These are phyloP conservation scores for Himalopsyche japonica DNA, from an alignment of 2,888 invertebrate genomes.

Conservation along the genomic window DNA sequence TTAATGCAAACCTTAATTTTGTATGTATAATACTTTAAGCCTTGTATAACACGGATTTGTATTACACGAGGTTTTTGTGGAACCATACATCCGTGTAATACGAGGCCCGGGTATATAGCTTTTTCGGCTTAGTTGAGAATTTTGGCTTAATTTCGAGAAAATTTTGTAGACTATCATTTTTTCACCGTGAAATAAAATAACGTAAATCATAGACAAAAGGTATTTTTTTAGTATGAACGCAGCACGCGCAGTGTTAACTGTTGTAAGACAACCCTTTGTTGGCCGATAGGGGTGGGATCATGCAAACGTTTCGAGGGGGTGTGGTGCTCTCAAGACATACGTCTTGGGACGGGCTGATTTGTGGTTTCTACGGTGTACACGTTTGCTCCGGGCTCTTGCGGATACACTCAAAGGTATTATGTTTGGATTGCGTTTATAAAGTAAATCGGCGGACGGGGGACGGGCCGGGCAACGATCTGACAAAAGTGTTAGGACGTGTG, in stretches of 20 bases:
- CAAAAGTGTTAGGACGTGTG: background rate
- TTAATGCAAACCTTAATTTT: too few species aligned
- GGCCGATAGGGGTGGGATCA: background rate
- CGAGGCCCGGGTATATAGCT: too few species aligned
- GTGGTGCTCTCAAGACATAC: background rate
- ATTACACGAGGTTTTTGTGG: too few species aligned
- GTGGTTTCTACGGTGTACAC: background rate
- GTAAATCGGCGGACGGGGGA: background rate
- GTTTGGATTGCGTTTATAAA: background rate
- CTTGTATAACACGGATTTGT: too few species aligned
- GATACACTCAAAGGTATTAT: background rate
- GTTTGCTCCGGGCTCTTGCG: background rate
- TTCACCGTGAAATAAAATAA: too few species aligned
- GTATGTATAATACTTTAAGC: too few species aligned
- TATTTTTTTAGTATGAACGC: too few species aligned
- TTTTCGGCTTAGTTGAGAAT: too few species aligned
- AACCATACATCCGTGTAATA: too few species aligned
- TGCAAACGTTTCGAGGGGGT: background rate
- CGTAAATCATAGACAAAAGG: too few species aligned
- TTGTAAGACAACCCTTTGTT: background rate
- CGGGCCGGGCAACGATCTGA: background rate
- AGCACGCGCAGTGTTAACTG: background rate
- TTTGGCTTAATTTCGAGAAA: too few species aligned
- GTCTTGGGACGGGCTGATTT: background rate
- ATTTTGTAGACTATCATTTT: too few species aligned